Conservation (phyloP, 2,888 invertebrate species). For the Candidula unifasciata region DNA sequence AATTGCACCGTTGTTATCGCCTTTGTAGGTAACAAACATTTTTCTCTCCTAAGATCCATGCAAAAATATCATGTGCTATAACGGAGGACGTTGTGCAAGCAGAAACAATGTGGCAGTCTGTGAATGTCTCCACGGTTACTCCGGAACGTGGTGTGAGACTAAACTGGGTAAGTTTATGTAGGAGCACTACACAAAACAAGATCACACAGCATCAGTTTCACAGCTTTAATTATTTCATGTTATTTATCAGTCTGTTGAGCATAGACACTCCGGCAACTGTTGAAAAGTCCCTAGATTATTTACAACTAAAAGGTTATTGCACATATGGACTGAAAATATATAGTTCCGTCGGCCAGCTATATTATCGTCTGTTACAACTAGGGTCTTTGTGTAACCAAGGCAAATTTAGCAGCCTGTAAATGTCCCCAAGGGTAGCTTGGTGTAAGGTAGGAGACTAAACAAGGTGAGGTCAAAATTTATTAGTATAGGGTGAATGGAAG, state of each 20-base stretch:
- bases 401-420: neutral
- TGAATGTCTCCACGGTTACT: constrained; percentile 11
- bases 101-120: neutral
- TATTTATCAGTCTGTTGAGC: no score
- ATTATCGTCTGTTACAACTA: neutral
- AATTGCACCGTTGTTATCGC: no score
- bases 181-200: no score
- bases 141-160: constrained; percentile 4
- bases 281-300: no score
- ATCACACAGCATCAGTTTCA: neutral
- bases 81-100: neutral
- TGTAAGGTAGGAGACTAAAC: neutral
- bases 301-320: no score
- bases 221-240: no score
- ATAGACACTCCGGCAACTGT: no score
- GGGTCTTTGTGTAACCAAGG: neutral
- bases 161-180: neutral
- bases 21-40: no score
- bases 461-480: neutral
- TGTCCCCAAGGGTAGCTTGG: neutral
- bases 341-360: neutral
- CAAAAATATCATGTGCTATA: neutral
- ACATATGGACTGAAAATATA: no score
- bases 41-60: neutral
- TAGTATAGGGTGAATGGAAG: no score